phyloP scores from a whole-genome alignment of 2,113 vertebrate genomes.

The Dipodomys merriami region DNA sequence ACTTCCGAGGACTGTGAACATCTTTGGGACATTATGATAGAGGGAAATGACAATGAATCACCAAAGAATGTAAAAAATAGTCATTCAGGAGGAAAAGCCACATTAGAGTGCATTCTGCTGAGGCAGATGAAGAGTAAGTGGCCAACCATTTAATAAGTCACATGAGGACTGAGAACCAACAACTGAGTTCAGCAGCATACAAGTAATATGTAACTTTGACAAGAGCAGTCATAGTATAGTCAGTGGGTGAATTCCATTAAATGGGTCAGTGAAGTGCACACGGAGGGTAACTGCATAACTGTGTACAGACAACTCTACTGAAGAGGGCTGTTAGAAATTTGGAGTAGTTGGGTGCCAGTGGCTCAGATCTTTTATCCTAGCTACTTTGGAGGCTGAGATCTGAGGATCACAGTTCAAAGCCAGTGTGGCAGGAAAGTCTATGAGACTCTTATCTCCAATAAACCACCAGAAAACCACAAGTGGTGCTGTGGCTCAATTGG shows the following conservation, averaged over 20 bases:
- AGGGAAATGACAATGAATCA: conserved; percentile 1
- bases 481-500: no score
- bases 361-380: no score
- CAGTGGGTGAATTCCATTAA: not conserved
- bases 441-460: no score
- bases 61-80: conserved; percentile 8
- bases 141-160: not conserved
- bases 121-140: not conserved
- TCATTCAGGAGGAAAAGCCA: not conserved
- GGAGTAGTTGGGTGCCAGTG: not conserved
- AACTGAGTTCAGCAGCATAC: not conserved
- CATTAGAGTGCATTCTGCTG: not conserved
- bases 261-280: not conserved
- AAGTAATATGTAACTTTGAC: not conserved
- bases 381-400: no score
- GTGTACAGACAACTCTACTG: not conserved
- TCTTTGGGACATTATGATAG: not conserved
- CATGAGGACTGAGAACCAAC: not conserved
- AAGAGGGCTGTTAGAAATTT: not conserved
- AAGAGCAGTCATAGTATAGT: not conserved
- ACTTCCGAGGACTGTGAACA: not conserved
- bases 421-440: no score
- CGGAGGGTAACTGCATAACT: not conserved
- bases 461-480: no score
- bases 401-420: no score